Evolutionary conservation across 1,140 invertebrate genomes (phyloP).

Genomic region (Homalodisca vitripennis): DNA sequence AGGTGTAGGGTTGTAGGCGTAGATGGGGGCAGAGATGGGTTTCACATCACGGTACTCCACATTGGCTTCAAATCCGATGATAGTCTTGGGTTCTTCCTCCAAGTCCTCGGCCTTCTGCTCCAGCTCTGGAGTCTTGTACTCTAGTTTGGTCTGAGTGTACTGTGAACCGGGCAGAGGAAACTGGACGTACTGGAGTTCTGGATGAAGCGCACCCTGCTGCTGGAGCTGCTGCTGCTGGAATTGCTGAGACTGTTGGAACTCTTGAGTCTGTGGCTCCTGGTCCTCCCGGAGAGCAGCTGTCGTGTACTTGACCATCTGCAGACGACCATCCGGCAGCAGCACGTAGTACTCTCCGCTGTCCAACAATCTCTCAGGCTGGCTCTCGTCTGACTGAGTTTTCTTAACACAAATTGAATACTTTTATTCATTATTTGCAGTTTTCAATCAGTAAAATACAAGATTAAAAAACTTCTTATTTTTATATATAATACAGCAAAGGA

Average conservation of each 20-base stretch:
- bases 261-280: no score
- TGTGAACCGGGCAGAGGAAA: background rate
- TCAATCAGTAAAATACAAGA: no score
- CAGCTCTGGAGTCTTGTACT: background rate
- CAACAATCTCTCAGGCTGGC: background rate
- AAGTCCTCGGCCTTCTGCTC: conserved; percentile 13
- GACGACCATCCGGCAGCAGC: conserved; percentile 70
- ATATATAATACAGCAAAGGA: no score
- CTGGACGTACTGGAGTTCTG: no score
- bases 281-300: conserved; percentile 5
- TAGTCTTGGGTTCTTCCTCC: background rate
- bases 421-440: no score
- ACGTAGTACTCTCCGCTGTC: conserved; percentile 66
- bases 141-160: background rate
- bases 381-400: background rate
- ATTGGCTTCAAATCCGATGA: conserved; percentile 39
- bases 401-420: no score
- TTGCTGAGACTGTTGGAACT: background rate
- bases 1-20: conserved; percentile 37
- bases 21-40: no score
- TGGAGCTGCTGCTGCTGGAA: background rate
- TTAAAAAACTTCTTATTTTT: no score
- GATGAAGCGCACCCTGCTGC: no score
- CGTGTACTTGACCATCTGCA: no score
- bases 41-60: conserved; percentile 42